Evolutionary conservation across 2,113 vertebrate genomes (phyloP).

Genomic region (Symphodus melops): DNA sequence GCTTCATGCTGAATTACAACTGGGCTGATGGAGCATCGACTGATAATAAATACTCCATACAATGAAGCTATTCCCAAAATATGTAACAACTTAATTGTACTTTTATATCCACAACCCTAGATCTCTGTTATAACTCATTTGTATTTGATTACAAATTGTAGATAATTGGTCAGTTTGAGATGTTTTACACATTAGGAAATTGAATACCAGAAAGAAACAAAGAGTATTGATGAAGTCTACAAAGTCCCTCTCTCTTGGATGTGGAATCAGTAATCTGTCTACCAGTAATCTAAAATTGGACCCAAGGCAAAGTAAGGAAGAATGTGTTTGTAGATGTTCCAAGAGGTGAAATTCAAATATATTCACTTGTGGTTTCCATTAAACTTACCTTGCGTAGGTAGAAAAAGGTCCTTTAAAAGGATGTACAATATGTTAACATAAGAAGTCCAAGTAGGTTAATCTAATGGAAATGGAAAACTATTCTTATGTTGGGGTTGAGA

Average conservation of each 20-base stretch:
- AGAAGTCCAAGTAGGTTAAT: constrained; percentile 1
- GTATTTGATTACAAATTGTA: neutral
- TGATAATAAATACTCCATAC: neutral
- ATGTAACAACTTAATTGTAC: neutral
- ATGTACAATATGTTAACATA: constrained; percentile 2
- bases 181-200: constrained; percentile 35
- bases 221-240: constrained; percentile 39
- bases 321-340: constrained; percentile 47
- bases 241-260: constrained; percentile 54
- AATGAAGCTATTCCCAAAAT: neutral
- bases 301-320: constrained; percentile 31
- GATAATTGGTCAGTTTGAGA: neutral
- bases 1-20: constrained; percentile 2
- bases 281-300: constrained; percentile 47
- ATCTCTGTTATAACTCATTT: neutral
- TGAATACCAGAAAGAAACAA: constrained; percentile 26
- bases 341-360: constrained; percentile 44
- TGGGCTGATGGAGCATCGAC: neutral
- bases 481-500: neutral
- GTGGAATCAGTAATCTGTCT: constrained; percentile 49
- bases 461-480: neutral
- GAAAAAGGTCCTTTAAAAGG: constrained; percentile 5
- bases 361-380: constrained; percentile 26
- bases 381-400: constrained; percentile 20
- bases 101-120: neutral